These are phyloP conservation scores for Centropristis striata DNA, from an alignment of 2,113 vertebrate species.

Conservation along the genomic window DNA sequence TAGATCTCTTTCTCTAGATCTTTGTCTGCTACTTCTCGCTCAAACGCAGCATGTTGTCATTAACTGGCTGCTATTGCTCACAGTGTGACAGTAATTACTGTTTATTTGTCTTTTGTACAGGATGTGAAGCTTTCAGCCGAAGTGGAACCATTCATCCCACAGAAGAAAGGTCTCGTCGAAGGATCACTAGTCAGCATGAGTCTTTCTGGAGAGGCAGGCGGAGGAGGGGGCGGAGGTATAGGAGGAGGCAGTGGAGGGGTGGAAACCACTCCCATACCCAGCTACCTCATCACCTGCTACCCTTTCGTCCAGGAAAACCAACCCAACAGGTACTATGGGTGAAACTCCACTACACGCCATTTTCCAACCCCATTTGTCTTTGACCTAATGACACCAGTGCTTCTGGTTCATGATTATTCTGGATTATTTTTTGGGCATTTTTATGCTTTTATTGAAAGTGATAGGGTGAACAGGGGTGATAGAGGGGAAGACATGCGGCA, in stretches of 20 bases:
- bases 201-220: slow-evolving; percentile 89
- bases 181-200: slow-evolving; percentile 93
- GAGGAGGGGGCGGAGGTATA: slow-evolving; percentile 83
- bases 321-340: slow-evolving; percentile 90
- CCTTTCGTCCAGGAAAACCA: slow-evolving; percentile 99
- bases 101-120: slow-evolving; percentile 76
- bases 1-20: not conserved
- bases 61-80: not conserved
- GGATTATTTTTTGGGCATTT: too few relatives aligned
- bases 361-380: not conserved
- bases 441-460: too few relatives aligned
- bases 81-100: slow-evolving; percentile 11
- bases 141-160: slow-evolving; percentile 98
- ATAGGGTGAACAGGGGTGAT: too few relatives aligned
- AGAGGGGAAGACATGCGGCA: too few relatives aligned
- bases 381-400: not conserved
- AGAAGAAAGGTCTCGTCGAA: slow-evolving; percentile 95
- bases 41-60: slow-evolving; percentile 5
- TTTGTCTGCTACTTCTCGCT: not conserved
- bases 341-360: not conserved
- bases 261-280: slow-evolving; percentile 95
- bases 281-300: slow-evolving; percentile 98
- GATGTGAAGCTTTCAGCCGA: slow-evolving; percentile 98
- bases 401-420: slow-evolving; percentile 5
- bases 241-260: slow-evolving; percentile 82